phyloP scores from a whole-genome alignment of 2,888 invertebrate genomes.

The Caenorhabditis sinica region DNA sequence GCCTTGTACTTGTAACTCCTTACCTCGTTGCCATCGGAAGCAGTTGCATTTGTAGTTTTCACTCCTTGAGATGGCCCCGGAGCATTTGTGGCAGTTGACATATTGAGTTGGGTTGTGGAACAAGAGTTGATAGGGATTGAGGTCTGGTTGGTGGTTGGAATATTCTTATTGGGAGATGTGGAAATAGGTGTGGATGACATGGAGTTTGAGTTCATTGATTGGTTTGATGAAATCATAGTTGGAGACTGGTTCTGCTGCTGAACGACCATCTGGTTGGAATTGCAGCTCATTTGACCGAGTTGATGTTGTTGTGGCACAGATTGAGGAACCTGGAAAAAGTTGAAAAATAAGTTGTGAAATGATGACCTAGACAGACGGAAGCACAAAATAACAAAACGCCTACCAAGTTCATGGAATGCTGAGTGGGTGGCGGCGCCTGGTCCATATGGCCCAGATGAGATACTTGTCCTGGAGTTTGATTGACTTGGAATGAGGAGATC shows the following conservation, averaged over 20 bases:
- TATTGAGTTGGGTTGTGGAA: constrained; percentile 17
- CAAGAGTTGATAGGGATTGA: constrained; percentile 32
- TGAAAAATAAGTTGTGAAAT: constrained; percentile 49
- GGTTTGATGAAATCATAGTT: background rate
- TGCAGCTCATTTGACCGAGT: constrained; percentile 31
- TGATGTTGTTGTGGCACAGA: constrained; percentile 41
- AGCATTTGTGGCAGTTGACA: constrained; percentile 22
- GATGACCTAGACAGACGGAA: constrained; percentile 34
- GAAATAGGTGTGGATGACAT: constrained; percentile 8
- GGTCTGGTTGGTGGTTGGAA: background rate
- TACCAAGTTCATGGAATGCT: constrained; percentile 62
- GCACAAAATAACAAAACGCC: constrained; percentile 47
- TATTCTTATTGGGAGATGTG: constrained; percentile 4
- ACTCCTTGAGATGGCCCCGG: constrained; percentile 11
- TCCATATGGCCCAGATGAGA: constrained; percentile 62
- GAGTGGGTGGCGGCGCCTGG: constrained; percentile 54
- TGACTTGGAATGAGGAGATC: constrained; percentile 38
- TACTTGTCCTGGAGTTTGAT: constrained; percentile 36
- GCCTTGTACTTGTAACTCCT: background rate
- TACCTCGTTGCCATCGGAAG: constrained; percentile 42
- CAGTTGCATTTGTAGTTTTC: constrained; percentile 6
- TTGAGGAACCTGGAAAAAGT: constrained; percentile 37
- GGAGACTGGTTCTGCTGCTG: constrained; percentile 35
- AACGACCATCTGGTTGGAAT: constrained; percentile 29
- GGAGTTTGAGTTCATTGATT: constrained; percentile 4